Evolutionary conservation across 2,888 invertebrate genomes (phyloP).

Genomic region (Lissonota sp.): DNA sequence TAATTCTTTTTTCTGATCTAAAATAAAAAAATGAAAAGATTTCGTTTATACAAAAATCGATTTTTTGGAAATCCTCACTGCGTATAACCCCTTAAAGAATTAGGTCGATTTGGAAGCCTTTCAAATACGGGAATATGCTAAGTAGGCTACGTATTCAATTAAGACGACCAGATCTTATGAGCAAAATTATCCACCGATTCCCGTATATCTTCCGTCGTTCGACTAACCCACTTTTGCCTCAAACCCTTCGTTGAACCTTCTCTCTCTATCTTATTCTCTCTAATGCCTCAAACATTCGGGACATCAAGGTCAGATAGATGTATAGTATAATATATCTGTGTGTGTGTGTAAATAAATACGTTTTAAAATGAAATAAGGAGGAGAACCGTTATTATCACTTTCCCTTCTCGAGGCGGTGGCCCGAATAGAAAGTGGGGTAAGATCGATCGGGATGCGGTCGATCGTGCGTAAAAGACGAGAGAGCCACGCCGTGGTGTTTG

Average conservation of each 20-base stretch:
- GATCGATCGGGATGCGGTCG: constrained; percentile 67
- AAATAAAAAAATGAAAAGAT: too few species aligned
- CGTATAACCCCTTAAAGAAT: too few species aligned
- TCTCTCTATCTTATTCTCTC: neutral
- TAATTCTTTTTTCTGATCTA: too few species aligned
- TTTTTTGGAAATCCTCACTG: too few species aligned
- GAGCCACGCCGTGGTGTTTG: constrained; percentile 53
- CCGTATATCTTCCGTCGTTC: constrained; percentile 43
- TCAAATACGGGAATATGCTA: too few species aligned
- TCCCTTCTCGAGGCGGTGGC: constrained; percentile 66
- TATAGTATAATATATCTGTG: neutral
- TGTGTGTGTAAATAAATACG: constrained; percentile 19
- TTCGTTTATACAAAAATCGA: too few species aligned
- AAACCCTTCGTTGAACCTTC: constrained; percentile 19
- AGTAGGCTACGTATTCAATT: too few species aligned
- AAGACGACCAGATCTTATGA: neutral
- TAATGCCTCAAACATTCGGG: constrained; percentile 42
- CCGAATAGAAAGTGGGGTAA: constrained; percentile 74
- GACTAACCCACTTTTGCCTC: constrained; percentile 55
- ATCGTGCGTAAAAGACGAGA: constrained; percentile 67
- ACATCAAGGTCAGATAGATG: constrained; percentile 53
- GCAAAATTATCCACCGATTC: constrained; percentile 27
- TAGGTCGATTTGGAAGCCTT: too few species aligned
- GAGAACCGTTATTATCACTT: constrained; percentile 70
- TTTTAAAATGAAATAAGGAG: constrained; percentile 34